A percentile compares a stretch with the other conserved stretches of the same genome.
phyloP scores from a whole-genome alignment of 2,113 vertebrate genomes.

The Rhabdornis inornatus region DNA sequence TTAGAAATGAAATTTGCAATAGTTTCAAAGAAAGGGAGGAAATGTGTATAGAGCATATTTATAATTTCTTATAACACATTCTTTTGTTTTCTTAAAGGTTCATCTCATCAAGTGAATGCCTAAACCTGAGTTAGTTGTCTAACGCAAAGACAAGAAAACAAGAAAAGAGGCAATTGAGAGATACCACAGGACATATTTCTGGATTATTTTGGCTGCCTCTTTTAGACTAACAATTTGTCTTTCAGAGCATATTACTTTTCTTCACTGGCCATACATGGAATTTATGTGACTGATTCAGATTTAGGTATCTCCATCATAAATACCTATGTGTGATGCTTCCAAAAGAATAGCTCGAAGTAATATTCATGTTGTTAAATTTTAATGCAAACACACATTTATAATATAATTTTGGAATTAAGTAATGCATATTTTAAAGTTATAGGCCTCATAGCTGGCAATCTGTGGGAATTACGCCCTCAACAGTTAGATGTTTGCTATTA shows the following conservation, averaged over 20 bases:
- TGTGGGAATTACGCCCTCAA: neutral
- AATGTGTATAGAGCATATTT: neutral
- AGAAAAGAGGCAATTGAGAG: neutral
- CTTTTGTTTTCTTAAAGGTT: neutral
- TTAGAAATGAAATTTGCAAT: slow-evolving; percentile 64
- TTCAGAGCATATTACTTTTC: neutral
- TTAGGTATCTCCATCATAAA: neutral
- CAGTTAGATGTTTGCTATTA: neutral
- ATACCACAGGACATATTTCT: neutral
- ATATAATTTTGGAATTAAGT: neutral
- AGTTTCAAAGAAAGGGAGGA: slow-evolving; percentile 66
- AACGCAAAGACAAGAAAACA: neutral
- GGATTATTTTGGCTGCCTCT: neutral
- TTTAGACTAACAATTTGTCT: neutral
- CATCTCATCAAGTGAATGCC: neutral
- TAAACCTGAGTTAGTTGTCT: neutral
- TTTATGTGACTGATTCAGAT: neutral
- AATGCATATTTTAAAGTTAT: neutral
- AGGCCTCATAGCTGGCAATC: neutral
- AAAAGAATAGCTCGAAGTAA: neutral
- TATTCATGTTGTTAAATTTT: neutral
- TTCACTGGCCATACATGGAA: neutral
- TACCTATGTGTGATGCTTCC: neutral
- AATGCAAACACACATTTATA: neutral
- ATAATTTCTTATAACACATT: neutral